Base-by-base conservation (phyloP, 2,113 vertebrate species). In the Pachyramphus minor region DNA sequence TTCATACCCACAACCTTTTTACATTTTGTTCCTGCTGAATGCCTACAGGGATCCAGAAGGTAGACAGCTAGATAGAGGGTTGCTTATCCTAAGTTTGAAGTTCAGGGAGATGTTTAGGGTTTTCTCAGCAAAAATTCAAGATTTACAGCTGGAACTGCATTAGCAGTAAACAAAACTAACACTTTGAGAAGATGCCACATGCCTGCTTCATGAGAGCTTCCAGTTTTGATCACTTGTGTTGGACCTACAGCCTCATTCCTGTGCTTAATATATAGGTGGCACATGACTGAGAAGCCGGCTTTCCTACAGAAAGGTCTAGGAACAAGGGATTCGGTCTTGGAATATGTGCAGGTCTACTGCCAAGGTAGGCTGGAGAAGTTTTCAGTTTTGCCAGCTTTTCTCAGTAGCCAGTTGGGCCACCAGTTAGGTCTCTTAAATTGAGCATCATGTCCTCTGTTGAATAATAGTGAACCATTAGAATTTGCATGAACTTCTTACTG, bases 21-120 rank as follows among this genome's bases (percentile, higher is more conserved):
- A 15, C 23, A 42, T 53, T 20, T 62, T 39, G 10, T 18, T 96
- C 17, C n/a, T 67, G 45, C 19, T 66, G 28, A 62, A 80, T n/a
- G 25, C 20, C 28, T 39, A 3, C 12, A 60, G 27, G 20, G 30
- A 35, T 56, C 62, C 25, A 45, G 53, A 77, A 41, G 17, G 16
- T 3, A 39, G 35, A 19, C 6, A 52, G 52, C 23, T 0, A 59
- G 8, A 9, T 4, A 18, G 6, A 41, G 23, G 6, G 8, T 8
- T 84, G 15, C 9, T 81, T 62, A 44, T 28, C 50, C 25, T n/a
- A 39, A 39, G 9, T 42, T 67, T 5, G 27, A 3, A 12, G 30
- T 19, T 91, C 14, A 37, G 49, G 19, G 68, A 66, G 41, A 44
- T 10, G 5, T 76, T 94, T 49, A 44, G 12, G 14, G 10, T 22